Evolutionary conservation across 92 coral and sea anemone species (phyloP).

Genomic region (Muricea muricata): DNA sequence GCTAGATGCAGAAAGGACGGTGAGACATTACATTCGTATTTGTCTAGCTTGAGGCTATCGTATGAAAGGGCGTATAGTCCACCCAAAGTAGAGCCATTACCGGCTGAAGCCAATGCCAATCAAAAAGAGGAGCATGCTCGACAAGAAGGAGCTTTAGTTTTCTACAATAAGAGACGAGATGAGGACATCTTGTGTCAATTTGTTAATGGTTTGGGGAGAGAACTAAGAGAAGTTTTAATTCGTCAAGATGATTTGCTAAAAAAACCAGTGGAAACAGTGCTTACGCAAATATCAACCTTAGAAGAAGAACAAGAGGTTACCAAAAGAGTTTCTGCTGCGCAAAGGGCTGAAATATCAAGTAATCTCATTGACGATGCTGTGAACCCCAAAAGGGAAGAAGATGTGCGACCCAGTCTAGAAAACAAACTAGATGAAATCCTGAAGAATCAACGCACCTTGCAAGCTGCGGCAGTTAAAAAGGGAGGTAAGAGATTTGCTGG

Average conservation of each 20-base stretch:
- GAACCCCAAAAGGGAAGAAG: too few species aligned
- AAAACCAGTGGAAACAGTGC: slow-evolving; percentile 7
- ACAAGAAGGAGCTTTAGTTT: slow-evolving; percentile 49
- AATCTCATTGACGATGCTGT: too few species aligned
- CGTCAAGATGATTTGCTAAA: slow-evolving; percentile 52
- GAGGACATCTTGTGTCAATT: slow-evolving; percentile 63
- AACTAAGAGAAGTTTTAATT: slow-evolving; percentile 49
- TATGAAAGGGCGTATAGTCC: slow-evolving; percentile 60
- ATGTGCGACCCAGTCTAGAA: too few species aligned
- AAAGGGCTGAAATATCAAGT: too few species aligned
- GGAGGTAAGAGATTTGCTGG: neutral
- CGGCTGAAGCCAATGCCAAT: slow-evolving; percentile 32
- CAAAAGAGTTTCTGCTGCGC: too few species aligned
- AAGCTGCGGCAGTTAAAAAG: too few species aligned
- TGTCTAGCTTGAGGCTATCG: slow-evolving; percentile 49
- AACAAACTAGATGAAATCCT: too few species aligned
- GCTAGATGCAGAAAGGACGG: too few species aligned
- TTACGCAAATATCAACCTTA: too few species aligned
- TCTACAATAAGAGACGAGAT: slow-evolving; percentile 42
- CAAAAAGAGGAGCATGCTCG: slow-evolving; percentile 47
- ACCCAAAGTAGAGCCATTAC: slow-evolving; percentile 42
- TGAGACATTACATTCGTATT: too few species aligned
- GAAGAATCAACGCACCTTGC: slow-evolving; percentile 15
- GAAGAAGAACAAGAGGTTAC: too few species aligned
- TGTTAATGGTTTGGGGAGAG: slow-evolving; percentile 51